Evolutionary conservation across 2,113 vertebrate genomes (phyloP).

Genomic region (Spizaetus ornatus): DNA sequence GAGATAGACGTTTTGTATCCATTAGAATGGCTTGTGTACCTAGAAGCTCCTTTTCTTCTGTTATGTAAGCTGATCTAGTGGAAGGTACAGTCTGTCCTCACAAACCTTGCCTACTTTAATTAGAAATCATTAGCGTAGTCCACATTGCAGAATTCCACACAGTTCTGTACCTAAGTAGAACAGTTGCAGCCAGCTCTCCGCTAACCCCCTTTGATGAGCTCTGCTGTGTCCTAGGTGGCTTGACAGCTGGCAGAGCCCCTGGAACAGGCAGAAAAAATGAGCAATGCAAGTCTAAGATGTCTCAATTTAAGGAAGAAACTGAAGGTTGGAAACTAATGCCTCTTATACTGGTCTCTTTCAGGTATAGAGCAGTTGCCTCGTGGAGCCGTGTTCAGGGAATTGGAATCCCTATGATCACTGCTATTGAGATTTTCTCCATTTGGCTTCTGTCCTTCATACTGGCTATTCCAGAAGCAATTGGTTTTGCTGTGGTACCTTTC

Average conservation of each 20-base stretch:
- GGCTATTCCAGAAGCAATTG: conserved; percentile 91
- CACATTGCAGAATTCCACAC: not conserved
- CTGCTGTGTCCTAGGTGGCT: not conserved
- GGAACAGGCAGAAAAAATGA: not conserved
- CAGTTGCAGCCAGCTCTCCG: not conserved
- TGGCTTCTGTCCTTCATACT: conserved; percentile 91
- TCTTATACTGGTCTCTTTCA: conserved; percentile 45
- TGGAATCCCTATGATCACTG: conserved; percentile 89
- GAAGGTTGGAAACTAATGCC: not conserved
- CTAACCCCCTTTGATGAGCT: not conserved
- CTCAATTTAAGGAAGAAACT: not conserved
- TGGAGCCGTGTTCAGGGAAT: conserved; percentile 98
- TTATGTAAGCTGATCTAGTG: not conserved
- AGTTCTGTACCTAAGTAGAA: not conserved
- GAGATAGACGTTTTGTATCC: not conserved
- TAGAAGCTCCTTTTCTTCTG: not conserved
- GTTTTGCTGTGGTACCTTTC: conserved; percentile 81
- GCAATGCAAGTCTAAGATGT: not conserved
- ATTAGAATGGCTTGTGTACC: not conserved
- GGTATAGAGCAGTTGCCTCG: conserved; percentile 94
- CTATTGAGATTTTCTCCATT: conserved; percentile 89
- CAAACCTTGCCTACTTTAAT: not conserved
- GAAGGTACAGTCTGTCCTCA: not conserved
- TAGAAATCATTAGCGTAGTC: not conserved
- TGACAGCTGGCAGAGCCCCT: not conserved